Percentiles rank a stretch among this genome's conserved stretches.
Conservation (phyloP, 2,113 vertebrate genomes). For the Anhinga rufa region DNA sequence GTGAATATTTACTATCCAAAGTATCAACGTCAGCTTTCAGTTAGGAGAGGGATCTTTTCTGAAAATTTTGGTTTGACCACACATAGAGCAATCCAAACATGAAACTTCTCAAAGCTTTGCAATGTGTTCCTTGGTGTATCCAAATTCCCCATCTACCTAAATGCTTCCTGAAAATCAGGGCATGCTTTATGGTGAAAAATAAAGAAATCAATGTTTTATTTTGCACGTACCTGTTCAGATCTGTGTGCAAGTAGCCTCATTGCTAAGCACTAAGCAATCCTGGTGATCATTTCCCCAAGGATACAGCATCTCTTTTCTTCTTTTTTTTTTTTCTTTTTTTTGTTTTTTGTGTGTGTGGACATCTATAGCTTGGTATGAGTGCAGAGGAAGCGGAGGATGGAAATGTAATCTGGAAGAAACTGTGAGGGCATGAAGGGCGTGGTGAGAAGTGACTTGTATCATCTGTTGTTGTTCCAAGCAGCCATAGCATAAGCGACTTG, state of each 20-base stretch:
- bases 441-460: conserved; percentile 5
- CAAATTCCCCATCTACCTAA: not conserved
- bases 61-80: not conserved
- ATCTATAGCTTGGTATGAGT: not conserved
- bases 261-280: not conserved
- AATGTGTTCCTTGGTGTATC: not conserved
- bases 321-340: too few relatives aligned
- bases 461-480: conserved; percentile 35
- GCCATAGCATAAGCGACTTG: not conserved
- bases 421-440: not conserved
- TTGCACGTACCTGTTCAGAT: not conserved
- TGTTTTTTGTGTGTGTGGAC: not conserved
- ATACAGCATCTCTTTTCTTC: not conserved
- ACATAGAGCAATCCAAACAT: not conserved
- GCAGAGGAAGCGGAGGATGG: not conserved
- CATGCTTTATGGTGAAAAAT: not conserved
- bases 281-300: not conserved
- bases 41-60: not conserved
- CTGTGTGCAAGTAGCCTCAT: not conserved
- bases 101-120: not conserved
- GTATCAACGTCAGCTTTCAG: not conserved
- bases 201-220: not conserved
- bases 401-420: not conserved
- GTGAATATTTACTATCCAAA: not conserved
- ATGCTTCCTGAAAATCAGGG: not conserved